phyloP scores from a whole-genome alignment of 2,888 invertebrate species.

The Asteroscopus sphinx region DNA sequence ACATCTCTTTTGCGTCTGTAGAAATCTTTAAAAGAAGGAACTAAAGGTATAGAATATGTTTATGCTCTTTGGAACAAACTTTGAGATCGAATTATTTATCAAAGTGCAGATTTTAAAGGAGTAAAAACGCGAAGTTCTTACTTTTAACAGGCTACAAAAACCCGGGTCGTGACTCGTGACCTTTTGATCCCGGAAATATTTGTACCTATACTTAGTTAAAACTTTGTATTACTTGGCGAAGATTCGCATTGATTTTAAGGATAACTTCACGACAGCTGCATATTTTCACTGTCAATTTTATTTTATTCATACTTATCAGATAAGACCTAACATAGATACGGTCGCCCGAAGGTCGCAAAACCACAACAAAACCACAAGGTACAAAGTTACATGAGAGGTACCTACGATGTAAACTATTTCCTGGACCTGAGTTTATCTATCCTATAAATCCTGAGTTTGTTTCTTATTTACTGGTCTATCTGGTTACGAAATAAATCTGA shows the following conservation, averaged over 20 bases:
- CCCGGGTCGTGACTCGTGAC: slow-evolving; percentile 4
- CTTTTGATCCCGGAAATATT: too few relatives aligned
- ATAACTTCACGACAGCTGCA: slow-evolving; percentile 4
- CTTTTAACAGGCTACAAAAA: neutral
- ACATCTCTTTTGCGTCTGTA: neutral
- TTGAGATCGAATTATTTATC: too few relatives aligned
- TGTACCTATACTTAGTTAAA: neutral
- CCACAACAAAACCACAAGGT: slow-evolving; percentile 54
- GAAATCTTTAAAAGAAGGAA: neutral
- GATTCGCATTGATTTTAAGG: slow-evolving; percentile 28
- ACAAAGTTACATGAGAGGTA: slow-evolving; percentile 32
- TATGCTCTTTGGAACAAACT: too few relatives aligned
- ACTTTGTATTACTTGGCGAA: neutral
- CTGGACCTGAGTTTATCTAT: neutral
- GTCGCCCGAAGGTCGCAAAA: slow-evolving; percentile 47
- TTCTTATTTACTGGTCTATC: neutral
- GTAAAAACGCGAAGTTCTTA: neutral
- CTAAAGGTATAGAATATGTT: too few relatives aligned
- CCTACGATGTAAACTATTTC: slow-evolving; percentile 22
- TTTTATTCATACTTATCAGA: slow-evolving; percentile 40
- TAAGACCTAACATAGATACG: slow-evolving; percentile 27
- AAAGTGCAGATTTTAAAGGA: neutral
- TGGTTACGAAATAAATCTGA: too few relatives aligned
- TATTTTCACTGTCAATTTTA: slow-evolving; percentile 12
- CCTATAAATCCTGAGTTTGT: neutral